phyloP scores from a whole-genome alignment of 1,140 invertebrate genomes.

The Papilio polytes region DNA sequence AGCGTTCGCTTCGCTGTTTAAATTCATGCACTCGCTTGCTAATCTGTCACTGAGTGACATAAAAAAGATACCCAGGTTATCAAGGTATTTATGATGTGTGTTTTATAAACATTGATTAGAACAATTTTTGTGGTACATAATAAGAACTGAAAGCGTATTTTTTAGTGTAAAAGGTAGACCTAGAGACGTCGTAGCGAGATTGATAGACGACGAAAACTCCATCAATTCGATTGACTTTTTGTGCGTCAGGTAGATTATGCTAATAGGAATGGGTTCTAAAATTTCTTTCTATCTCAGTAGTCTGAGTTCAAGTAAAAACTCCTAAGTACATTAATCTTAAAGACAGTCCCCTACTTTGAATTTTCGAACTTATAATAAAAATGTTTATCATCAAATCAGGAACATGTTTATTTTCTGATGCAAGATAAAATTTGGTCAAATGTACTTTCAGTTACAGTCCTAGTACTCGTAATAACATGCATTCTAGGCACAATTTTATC shows the following conservation, averaged over 20 bases:
- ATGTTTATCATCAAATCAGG: background rate
- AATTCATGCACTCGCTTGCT: too few species aligned
- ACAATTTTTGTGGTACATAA: too few species aligned
- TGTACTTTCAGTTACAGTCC: too few species aligned
- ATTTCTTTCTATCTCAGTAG: conserved; percentile 59
- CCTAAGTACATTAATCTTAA: conserved; percentile 68
- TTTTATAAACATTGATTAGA: too few species aligned
- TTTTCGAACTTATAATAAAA: conserved; percentile 42
- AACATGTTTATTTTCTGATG: background rate
- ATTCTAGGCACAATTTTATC: too few species aligned
- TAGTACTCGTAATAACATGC: too few species aligned
- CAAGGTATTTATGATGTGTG: too few species aligned
- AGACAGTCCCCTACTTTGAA: conserved; percentile 52
- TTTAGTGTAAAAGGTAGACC: background rate
- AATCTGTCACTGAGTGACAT: too few species aligned
- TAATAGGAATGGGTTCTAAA: conserved; percentile 48
- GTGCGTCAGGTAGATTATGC: conserved; percentile 49
- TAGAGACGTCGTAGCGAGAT: conserved; percentile 14
- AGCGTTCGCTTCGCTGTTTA: too few species aligned
- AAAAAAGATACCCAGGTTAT: too few species aligned
- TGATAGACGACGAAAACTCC: conserved; percentile 31
- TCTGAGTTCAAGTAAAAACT: conserved; percentile 61
- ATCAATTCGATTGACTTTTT: conserved; percentile 41
- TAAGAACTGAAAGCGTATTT: background rate
- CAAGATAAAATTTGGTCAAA: too few species aligned